phyloP scores from a whole-genome alignment of 2,888 invertebrate species.

The Abrostola triplasia region DNA sequence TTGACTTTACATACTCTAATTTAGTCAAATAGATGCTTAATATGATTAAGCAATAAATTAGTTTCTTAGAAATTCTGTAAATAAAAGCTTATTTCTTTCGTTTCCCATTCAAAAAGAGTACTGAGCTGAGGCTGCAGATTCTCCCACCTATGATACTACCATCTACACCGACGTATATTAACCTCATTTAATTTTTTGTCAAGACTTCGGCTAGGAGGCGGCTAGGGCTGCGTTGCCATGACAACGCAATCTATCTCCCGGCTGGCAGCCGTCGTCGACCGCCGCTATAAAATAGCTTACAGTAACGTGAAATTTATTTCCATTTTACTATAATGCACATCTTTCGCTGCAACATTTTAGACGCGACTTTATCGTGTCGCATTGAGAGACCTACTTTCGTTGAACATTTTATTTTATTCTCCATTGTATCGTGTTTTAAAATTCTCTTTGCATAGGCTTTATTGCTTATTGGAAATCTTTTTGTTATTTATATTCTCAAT shows the following conservation, averaged over 20 bases:
- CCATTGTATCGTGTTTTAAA: slow-evolving; percentile 30
- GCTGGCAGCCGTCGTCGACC: slow-evolving; percentile 44
- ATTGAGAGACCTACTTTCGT: slow-evolving; percentile 49
- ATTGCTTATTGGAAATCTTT: slow-evolving; percentile 19
- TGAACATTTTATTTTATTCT: slow-evolving; percentile 41
- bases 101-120: not conserved
- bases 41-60: not conserved
- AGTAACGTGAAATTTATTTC: slow-evolving; percentile 74
- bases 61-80: not conserved
- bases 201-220: slow-evolving; percentile 19
- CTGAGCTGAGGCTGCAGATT: not conserved
- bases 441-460: slow-evolving; percentile 33
- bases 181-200: slow-evolving; percentile 29
- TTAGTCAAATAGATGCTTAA: not conserved
- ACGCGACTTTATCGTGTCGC: slow-evolving; percentile 54
- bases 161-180: slow-evolving; percentile 8
- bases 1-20: slow-evolving; percentile 8
- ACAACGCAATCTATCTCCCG: slow-evolving; percentile 67
- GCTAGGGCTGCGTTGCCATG: slow-evolving; percentile 52
- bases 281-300: slow-evolving; percentile 67
- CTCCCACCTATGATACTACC: not conserved
- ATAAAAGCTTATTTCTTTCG: not conserved
- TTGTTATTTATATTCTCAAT: slow-evolving; percentile 5
- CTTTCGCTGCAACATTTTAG: slow-evolving; percentile 55
- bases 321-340: slow-evolving; percentile 69